phyloP scores from a whole-genome alignment of 1,140 invertebrate species.

The Monomorium pharaonis region DNA sequence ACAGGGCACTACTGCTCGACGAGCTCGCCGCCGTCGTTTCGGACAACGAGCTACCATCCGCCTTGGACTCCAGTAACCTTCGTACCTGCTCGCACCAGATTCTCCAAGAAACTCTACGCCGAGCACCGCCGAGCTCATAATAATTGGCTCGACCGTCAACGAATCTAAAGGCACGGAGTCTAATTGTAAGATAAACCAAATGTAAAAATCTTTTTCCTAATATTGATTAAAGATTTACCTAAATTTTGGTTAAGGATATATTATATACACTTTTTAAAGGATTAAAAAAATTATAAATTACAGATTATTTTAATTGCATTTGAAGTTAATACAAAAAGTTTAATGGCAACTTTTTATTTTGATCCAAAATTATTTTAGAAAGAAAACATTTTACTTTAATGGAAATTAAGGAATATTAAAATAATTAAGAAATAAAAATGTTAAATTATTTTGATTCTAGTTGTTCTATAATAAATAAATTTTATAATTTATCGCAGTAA shows the following conservation, averaged over 20 bases:
- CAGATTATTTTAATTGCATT: too few relatives aligned
- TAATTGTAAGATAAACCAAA: constrained; percentile 25
- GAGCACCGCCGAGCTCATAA: constrained; percentile 78
- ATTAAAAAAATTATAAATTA: too few relatives aligned
- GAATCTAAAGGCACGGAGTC: constrained; percentile 76
- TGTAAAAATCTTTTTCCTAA: constrained; percentile 14
- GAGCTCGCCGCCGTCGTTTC: constrained; percentile 86
- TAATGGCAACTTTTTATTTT: too few relatives aligned
- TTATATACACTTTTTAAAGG: too few relatives aligned
- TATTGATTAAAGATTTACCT: not conserved
- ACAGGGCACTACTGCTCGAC: constrained; percentile 82
- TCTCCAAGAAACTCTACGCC: constrained; percentile 83
- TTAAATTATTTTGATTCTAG: too few relatives aligned
- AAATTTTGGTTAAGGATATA: not conserved
- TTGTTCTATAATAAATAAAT: too few relatives aligned
- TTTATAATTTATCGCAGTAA: too few relatives aligned
- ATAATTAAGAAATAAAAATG: too few relatives aligned
- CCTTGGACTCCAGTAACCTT: constrained; percentile 77
- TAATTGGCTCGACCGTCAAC: constrained; percentile 77
- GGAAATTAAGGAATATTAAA: too few relatives aligned
- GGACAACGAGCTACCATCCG: constrained; percentile 83
- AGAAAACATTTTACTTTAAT: too few relatives aligned
- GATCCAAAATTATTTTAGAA: too few relatives aligned
- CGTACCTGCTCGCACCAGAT: constrained; percentile 86
- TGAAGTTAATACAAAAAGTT: too few relatives aligned